These are phyloP conservation scores for Microplitis manilae DNA, from an alignment of 2,888 invertebrate species.

Conservation along the genomic window DNA sequence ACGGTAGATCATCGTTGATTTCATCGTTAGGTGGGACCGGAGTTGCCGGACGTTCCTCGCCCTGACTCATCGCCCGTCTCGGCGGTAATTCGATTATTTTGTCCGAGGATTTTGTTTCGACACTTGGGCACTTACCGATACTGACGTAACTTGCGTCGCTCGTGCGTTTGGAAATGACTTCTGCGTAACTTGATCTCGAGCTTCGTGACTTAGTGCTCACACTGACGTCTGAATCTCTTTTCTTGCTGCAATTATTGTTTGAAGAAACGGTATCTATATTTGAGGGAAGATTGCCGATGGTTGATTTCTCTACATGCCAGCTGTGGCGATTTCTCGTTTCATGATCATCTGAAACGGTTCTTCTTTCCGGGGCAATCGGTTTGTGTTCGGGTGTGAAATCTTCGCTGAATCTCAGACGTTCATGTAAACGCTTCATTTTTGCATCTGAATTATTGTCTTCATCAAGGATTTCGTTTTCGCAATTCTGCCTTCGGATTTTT, in stretches of 20 bases:
- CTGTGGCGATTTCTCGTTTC: constrained; percentile 47
- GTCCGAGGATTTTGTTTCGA: constrained; percentile 52
- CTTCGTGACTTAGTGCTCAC: no score
- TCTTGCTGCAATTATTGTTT: background rate
- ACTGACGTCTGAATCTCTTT: constrained; percentile 40
- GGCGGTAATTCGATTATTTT: constrained; percentile 52
- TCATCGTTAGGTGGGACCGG: constrained; percentile 40
- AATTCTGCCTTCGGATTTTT: constrained; percentile 5
- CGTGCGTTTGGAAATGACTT: constrained; percentile 5
- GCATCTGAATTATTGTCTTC: constrained; percentile 47
- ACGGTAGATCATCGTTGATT: constrained; percentile 47
- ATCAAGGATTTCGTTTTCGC: background rate
- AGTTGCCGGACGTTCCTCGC: constrained; percentile 47
- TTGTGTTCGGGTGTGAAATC: constrained; percentile 44
- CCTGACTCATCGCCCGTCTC: constrained; percentile 58
- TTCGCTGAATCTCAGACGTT: constrained; percentile 53
- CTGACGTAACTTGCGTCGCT: constrained; percentile 54
- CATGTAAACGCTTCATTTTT: constrained; percentile 53
- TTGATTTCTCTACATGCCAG: background rate
- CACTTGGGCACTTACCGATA: constrained; percentile 49
- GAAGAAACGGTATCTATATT: background rate
- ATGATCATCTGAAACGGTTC: constrained; percentile 62
- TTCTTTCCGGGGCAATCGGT: constrained; percentile 50
- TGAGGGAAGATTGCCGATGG: no score
- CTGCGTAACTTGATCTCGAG: constrained; percentile 10